Conservation (phyloP, 1,140 invertebrate genomes). For the Drosophila melanica region DNA sequence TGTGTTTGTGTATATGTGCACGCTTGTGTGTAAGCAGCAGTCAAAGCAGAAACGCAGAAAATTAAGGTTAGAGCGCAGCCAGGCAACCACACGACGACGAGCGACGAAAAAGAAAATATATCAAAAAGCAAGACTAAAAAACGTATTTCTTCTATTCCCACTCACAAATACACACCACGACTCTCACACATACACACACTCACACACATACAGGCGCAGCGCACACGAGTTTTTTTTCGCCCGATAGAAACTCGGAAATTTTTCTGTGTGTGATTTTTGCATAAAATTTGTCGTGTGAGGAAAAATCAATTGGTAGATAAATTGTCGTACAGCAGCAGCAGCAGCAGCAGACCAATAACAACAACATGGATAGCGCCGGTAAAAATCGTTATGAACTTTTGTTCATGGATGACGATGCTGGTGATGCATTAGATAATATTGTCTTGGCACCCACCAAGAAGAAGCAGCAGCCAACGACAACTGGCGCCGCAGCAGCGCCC, state of each 20-base stretch:
- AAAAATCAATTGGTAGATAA: constrained; percentile 69
- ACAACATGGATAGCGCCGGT: constrained; percentile 94
- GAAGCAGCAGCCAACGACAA: constrained; percentile 89
- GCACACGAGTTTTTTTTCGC: constrained; percentile 46
- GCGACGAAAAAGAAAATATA: constrained; percentile 69
- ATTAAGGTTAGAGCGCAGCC: constrained; percentile 83
- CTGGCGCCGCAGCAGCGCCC: constrained; percentile 86
- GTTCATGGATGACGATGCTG: constrained; percentile 92
- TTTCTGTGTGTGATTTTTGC: constrained; percentile 44
- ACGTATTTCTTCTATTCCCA: constrained; percentile 37
- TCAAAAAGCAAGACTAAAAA: constrained; percentile 50
- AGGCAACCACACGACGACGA: constrained; percentile 63
- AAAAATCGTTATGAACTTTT: constrained; percentile 97
- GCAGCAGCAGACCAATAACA: constrained; percentile 39
- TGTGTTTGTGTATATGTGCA: constrained; percentile 48
- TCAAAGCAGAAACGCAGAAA: constrained; percentile 79
- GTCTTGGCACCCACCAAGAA: constrained; percentile 88
- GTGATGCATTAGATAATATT: constrained; percentile 94
- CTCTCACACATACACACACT: constrained; percentile 12
- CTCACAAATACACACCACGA: constrained; percentile 11
- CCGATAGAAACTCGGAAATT: constrained; percentile 42
- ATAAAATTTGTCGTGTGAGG: constrained; percentile 47
- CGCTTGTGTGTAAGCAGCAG: constrained; percentile 65
- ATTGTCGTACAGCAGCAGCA: constrained; percentile 41
- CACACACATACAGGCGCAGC: constrained; percentile 34